Evolutionary conservation across 2,888 invertebrate species (phyloP).

Genomic region (Plutella xylostella): DNA sequence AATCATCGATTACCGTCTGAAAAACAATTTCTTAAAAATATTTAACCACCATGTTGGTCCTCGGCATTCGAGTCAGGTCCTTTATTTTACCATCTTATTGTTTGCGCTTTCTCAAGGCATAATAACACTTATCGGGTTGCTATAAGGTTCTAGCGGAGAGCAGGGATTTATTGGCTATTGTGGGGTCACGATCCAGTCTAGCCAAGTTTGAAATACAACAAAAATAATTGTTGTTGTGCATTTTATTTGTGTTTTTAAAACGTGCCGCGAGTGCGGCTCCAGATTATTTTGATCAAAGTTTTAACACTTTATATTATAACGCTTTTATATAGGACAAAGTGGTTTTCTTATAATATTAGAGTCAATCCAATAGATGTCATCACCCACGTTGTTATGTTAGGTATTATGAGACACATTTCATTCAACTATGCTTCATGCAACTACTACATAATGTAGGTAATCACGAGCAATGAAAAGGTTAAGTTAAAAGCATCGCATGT

Average conservation of each 20-base stretch:
- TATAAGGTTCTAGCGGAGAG: not conserved
- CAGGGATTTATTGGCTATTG: not conserved
- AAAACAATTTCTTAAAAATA: slow-evolving; percentile 6
- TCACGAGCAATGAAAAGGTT: too few relatives aligned
- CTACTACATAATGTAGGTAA: too few relatives aligned
- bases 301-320: too few relatives aligned
- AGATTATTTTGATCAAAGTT: too few relatives aligned
- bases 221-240: slow-evolving; percentile 14
- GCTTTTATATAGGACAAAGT: too few relatives aligned
- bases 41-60: not conserved
- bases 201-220: slow-evolving; percentile 11
- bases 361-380: too few relatives aligned
- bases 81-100: not conserved
- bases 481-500: too few relatives aligned
- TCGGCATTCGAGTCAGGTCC: slow-evolving; percentile 2
- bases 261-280: too few relatives aligned
- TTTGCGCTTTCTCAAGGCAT: not conserved
- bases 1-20: not conserved
- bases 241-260: slow-evolving; percentile 1
- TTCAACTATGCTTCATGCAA: too few relatives aligned
- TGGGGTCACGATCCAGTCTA: slow-evolving; percentile 5
- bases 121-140: not conserved
- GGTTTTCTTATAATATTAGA: too few relatives aligned
- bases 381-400: too few relatives aligned
- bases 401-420: too few relatives aligned